phyloP scores from a whole-genome alignment of 2,888 invertebrate species.

The Margaritifera margaritifera region DNA sequence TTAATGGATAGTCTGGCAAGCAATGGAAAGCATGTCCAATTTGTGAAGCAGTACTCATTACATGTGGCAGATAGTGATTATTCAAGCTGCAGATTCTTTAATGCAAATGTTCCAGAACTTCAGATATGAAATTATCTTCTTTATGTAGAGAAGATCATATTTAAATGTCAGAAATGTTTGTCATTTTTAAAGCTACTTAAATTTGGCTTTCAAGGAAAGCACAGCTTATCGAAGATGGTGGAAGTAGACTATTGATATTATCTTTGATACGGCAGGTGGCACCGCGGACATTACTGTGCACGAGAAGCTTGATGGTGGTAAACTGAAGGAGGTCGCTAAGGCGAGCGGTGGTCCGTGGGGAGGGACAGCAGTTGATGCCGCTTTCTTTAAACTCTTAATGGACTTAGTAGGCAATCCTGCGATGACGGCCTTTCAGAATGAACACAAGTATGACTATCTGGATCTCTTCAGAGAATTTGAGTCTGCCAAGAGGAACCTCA shows the following conservation, averaged over 20 bases:
- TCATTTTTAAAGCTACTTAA: no score
- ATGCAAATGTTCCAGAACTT: no score
- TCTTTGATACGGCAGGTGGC: conserved; percentile 19
- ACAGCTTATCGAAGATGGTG: no score
- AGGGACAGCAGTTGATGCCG: conserved; percentile 24
- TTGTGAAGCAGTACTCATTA: no score
- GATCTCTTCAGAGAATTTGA: conserved; percentile 35
- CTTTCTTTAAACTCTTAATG: conserved; percentile 18
- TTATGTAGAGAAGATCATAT: no score
- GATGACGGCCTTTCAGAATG: conserved; percentile 19
- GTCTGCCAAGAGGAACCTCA: conserved; percentile 17
- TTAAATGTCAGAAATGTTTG: no score
- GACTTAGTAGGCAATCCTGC: conserved; percentile 24
- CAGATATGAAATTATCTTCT: no score
- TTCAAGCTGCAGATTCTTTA: no score
- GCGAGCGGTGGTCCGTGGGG: conserved; percentile 34
- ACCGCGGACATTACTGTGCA: conserved; percentile 34
- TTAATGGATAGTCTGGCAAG: no score
- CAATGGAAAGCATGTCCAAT: no score
- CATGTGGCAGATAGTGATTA: no score
- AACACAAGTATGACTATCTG: conserved; percentile 20
- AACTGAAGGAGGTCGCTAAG: conserved; percentile 26
- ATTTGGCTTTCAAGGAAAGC: no score
- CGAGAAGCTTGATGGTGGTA: conserved; percentile 18
- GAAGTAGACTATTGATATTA: neutral